Conservation (phyloP, 2,888 invertebrate genomes). For the Diadegma fenestrale region DNA sequence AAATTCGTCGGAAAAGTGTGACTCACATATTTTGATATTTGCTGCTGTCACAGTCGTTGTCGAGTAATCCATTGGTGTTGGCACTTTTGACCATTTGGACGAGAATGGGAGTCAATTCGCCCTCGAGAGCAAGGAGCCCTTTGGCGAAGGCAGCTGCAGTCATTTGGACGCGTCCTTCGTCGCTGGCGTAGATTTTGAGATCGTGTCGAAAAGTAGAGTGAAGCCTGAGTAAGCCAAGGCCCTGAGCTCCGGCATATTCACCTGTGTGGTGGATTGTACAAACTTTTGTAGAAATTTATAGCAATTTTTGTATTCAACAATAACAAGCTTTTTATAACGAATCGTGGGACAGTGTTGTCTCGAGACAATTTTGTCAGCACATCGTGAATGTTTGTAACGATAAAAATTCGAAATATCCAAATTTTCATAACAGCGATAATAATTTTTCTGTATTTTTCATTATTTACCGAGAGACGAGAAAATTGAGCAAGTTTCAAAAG, state of each 20-base stretch:
- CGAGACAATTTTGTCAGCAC: not conserved
- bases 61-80: slow-evolving; percentile 98
- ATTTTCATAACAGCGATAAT: not conserved
- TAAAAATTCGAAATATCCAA: not conserved
- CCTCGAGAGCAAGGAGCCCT: slow-evolving; percentile 98
- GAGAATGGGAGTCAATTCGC: slow-evolving; percentile 98
- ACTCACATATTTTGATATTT: slow-evolving; percentile 97
- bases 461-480: not conserved
- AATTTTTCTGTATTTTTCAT: not conserved
- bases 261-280: slow-evolving; percentile 81
- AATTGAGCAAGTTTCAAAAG: not conserved
- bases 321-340: slow-evolving; percentile 41
- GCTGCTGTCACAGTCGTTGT: slow-evolving; percentile 99
- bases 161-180: slow-evolving; percentile 99
- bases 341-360: not conserved
- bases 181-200: slow-evolving; percentile 99
- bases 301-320: not conserved
- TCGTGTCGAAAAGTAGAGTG: slow-evolving; percentile 99
- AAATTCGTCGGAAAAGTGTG: not conserved
- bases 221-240: slow-evolving; percentile 96
- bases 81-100: slow-evolving; percentile 99
- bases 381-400: not conserved
- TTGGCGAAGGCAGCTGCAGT: slow-evolving; percentile 99
- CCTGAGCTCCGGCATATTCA: slow-evolving; percentile 97
- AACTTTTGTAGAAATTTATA: slow-evolving; percentile 19